Base-by-base conservation (phyloP, 2,113 vertebrate genomes). In the Archilochus colubris region DNA sequence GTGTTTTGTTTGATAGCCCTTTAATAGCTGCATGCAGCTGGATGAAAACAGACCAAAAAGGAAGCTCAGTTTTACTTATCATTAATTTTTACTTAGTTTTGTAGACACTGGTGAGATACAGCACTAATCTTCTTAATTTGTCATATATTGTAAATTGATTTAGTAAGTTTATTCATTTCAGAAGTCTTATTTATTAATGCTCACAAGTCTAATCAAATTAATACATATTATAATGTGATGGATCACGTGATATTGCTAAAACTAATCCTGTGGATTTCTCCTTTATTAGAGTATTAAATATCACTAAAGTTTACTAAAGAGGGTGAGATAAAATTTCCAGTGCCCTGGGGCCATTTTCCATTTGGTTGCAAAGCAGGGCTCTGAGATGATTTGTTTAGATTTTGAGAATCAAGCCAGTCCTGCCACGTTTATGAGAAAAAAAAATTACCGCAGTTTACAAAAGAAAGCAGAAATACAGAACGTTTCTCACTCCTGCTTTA, bases 1-100 rank as follows among this genome's bases (percentile, higher is more conserved):
- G 62, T 74, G 51, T 59, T 76, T 83, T 93, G 31, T 94, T 83
- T 94, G 66, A 91, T 90, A 94, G 55, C 40, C 44, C 27, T 88
- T 95, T 97, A 73, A 91, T 80, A 93, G 54, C 43, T 95, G 94
- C 75, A 86, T 95, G 55, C 75, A 84, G 62, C 51, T 89, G 87
- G 73, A 82, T 91, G 76, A 72, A 95, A 86, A 64, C 58, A 95
- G 89, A 67, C 36, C 63, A 66, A 93, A 90, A 84, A 95, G 73
- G 84, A 57, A 96, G 9, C 19, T 38, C 16, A 46, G 67, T 94
- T 84, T 82, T 90, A 31, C 51, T 91, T 94, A 83, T 83, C 46
- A 73, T 93, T 82, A 82, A 84, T 59, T 95, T 93, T 91, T 81
- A 78, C 43, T 85, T 94, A 57, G 61, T 91, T 95, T 91, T 78